A percentile compares a stretch with the other conserved stretches of the same genome.
Evolutionary conservation across 2,113 vertebrate genomes (phyloP).

Genomic region (Poecilia latipinna): DNA sequence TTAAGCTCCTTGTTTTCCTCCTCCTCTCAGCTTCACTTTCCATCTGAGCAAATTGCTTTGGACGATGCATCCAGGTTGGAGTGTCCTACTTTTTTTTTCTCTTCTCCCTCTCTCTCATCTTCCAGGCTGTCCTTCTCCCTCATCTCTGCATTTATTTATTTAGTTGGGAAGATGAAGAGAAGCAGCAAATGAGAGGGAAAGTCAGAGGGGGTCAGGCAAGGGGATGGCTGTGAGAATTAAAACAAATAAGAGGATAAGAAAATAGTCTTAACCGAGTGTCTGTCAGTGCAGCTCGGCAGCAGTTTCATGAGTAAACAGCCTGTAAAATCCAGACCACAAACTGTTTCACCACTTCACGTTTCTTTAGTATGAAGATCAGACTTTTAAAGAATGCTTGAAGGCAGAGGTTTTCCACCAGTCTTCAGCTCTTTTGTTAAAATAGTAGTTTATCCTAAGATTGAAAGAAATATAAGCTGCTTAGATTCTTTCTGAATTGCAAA

Average conservation of each 20-base stretch:
- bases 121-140: slow-evolving; percentile 35
- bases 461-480: not conserved
- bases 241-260: slow-evolving; percentile 59
- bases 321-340: not conserved
- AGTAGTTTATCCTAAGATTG: not conserved
- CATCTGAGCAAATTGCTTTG: slow-evolving; percentile 68
- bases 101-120: slow-evolving; percentile 21
- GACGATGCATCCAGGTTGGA: slow-evolving; percentile 72
- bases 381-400: not conserved
- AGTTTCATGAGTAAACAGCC: slow-evolving; percentile 12
- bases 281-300: slow-evolving; percentile 47
- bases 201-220: slow-evolving; percentile 7
- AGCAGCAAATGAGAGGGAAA: slow-evolving; percentile 25
- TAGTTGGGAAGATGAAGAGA: slow-evolving; percentile 28
- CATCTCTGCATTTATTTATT: slow-evolving; percentile 67
- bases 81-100: slow-evolving; percentile 73
- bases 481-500: not conserved
- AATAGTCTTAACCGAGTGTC: slow-evolving; percentile 52
- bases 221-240: slow-evolving; percentile 25
- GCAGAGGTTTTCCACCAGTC: not conserved
- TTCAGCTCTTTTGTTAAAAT: not conserved
- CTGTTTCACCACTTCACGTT: not conserved
- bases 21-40: slow-evolving; percentile 44
- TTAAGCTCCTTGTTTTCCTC: slow-evolving; percentile 69
- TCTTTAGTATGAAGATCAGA: not conserved